Conservation (phyloP, 2,113 vertebrate species). For the Nycticryphes semicollaris region DNA sequence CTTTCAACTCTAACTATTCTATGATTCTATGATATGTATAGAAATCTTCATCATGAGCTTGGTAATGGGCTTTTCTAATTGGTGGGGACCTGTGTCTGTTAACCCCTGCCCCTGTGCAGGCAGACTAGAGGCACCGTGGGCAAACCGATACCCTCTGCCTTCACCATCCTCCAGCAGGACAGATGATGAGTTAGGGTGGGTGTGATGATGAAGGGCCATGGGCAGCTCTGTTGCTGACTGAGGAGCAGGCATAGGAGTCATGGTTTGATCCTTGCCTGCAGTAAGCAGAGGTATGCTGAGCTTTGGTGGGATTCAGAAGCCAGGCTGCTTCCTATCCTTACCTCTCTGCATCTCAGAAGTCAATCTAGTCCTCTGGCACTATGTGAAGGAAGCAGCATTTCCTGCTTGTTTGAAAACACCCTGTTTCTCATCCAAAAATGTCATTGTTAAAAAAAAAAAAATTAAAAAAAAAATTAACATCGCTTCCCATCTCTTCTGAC, state of each 20-base stretch:
- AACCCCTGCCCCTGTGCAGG: background rate
- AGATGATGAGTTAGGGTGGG: fast-evolving
- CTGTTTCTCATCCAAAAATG: background rate
- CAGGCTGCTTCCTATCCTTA: background rate
- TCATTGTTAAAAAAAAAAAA: background rate
- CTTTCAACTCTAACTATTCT: no score
- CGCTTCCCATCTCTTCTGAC: background rate
- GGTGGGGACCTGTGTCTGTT: background rate
- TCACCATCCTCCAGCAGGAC: background rate
- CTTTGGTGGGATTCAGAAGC: background rate
- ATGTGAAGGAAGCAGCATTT: background rate
- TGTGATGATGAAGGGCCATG: fast-evolving
- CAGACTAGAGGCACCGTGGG: no score
- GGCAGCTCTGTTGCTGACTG: background rate
- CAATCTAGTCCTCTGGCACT: background rate
- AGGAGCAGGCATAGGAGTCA: fast-evolving
- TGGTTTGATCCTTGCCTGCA: background rate
- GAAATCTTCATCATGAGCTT: background rate
- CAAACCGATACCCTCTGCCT: fast-evolving
- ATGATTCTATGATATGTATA: background rate
- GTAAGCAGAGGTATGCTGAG: background rate
- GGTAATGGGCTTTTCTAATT: background rate
- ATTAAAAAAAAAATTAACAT: no score
- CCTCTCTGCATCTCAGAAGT: background rate
- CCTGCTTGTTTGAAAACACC: background rate